phyloP scores from a whole-genome alignment of 2,888 invertebrate genomes.

The Xestia xanthographa region DNA sequence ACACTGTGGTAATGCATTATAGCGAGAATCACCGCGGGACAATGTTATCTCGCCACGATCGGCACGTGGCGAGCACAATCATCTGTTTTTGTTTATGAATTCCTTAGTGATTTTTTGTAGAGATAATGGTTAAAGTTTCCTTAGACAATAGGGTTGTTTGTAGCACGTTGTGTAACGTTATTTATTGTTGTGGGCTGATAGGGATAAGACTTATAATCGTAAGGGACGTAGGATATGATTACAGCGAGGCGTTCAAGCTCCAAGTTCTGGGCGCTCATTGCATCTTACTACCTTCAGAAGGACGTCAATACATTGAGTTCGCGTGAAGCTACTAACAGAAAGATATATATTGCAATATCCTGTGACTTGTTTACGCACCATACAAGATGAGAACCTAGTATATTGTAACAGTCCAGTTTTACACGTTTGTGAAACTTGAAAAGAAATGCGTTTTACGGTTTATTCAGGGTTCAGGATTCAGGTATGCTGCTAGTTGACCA shows the following conservation, averaged over 20 bases:
- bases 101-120: constrained; percentile 57
- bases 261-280: background rate
- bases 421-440: background rate
- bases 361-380: background rate
- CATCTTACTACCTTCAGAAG: background rate
- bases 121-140: constrained; percentile 40
- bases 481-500: background rate
- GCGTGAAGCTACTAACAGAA: background rate
- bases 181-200: constrained; percentile 5
- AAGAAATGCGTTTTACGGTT: background rate
- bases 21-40: constrained; percentile 63
- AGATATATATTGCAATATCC: background rate
- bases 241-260: background rate
- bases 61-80: constrained; percentile 80
- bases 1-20: constrained; percentile 49
- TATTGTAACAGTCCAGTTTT: background rate
- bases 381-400: background rate
- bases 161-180: constrained; percentile 28
- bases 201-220: background rate
- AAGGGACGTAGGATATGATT: background rate
- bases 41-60: constrained; percentile 86
- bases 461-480: background rate
- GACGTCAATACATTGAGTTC: background rate
- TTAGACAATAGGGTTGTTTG: constrained; percentile 47
- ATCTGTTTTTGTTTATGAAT: constrained; percentile 80